Evolutionary conservation across 2,113 vertebrate species (phyloP).

Genomic region (Strix uralensis): DNA sequence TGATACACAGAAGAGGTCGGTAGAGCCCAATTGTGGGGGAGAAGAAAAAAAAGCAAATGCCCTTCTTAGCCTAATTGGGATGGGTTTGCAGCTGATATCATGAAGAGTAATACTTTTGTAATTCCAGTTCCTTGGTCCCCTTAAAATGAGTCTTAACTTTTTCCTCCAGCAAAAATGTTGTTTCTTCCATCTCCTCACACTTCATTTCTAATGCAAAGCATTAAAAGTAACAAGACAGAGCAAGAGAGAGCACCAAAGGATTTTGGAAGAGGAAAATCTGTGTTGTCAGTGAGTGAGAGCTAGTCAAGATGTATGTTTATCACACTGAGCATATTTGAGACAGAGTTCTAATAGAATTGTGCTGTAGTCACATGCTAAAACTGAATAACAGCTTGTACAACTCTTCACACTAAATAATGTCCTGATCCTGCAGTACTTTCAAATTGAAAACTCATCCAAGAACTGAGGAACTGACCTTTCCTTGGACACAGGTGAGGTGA

Average conservation of each 20-base stretch:
- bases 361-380: background rate
- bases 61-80: background rate
- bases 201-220: background rate
- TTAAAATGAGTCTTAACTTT: background rate
- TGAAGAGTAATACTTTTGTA: background rate
- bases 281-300: background rate
- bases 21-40: background rate
- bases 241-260: background rate
- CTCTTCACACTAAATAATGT: background rate
- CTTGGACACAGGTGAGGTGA: slow-evolving; percentile 3
- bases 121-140: background rate
- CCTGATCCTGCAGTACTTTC: background rate
- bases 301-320: background rate
- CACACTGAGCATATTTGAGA: background rate
- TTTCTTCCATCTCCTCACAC: background rate
- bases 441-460: slow-evolving; percentile 9
- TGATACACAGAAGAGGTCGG: background rate
- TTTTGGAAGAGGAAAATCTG: background rate
- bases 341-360: background rate
- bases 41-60: background rate
- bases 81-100: background rate
- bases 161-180: background rate
- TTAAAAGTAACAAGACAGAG: background rate
- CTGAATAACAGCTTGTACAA: background rate
- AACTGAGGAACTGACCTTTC: slow-evolving; percentile 1